phyloP scores from a whole-genome alignment of 2,797 vertebrate species.

The Fistularia tabacaria region DNA sequence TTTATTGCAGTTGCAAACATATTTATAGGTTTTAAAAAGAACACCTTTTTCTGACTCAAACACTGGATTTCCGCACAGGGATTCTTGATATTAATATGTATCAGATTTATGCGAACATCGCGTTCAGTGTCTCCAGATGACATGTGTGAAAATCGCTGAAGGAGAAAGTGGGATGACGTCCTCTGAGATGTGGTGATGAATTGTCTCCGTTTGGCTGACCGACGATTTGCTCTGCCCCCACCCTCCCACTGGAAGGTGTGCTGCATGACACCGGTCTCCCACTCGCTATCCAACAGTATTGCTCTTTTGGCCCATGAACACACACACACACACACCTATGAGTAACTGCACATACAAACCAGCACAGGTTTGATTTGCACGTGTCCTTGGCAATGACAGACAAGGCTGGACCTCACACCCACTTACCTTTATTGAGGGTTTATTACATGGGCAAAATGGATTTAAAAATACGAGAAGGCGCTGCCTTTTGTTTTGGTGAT shows the following conservation, averaged over 20 bases:
- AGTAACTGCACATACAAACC: slow-evolving; percentile 7
- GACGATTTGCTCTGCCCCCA: slow-evolving; percentile 51
- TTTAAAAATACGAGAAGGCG: neutral
- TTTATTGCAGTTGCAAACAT: neutral
- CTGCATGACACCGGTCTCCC: slow-evolving; percentile 55
- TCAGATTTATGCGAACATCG: too few relatives aligned
- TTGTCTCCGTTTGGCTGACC: slow-evolving; percentile 59
- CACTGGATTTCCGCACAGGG: neutral
- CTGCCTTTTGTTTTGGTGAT: neutral
- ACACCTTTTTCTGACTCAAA: too few relatives aligned
- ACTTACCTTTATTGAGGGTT: slow-evolving; percentile 29
- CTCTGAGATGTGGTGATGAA: slow-evolving; percentile 53
- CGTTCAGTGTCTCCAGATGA: slow-evolving; percentile 22
- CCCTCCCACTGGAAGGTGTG: slow-evolving; percentile 55
- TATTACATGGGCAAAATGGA: slow-evolving; percentile 19
- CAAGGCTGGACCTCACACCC: slow-evolving; percentile 16
- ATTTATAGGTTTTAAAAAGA: neutral
- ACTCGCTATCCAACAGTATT: slow-evolving; percentile 43
- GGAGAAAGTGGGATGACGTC: slow-evolving; percentile 45
- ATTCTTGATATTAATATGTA: too few relatives aligned
- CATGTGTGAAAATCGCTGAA: slow-evolving; percentile 32
- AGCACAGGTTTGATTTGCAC: slow-evolving; percentile 24
- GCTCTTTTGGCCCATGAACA: slow-evolving; percentile 1
- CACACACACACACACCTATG: neutral
- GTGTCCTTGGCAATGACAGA: slow-evolving; percentile 10